A percentile compares a stretch with the other conserved stretches of the same genome.
phyloP scores from a whole-genome alignment of 2,797 vertebrate species.

The Poeciliopsis turneri region DNA sequence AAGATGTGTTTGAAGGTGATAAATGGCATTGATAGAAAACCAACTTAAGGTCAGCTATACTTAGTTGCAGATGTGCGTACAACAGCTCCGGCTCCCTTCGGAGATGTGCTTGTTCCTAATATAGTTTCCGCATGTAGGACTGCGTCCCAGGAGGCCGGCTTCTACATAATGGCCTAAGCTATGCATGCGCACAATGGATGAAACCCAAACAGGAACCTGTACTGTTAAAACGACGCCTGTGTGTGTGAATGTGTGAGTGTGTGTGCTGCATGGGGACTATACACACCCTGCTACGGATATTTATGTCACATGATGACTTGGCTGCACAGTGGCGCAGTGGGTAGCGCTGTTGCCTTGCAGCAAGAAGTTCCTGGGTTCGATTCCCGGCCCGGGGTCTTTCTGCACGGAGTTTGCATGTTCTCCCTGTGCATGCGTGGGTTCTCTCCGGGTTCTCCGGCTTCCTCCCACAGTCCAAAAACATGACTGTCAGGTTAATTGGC shows the following conservation, averaged over 20 bases:
- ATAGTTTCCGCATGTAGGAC: neutral
- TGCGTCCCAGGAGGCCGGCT: neutral
- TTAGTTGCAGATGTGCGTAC: neutral
- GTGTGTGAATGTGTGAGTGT: too few relatives aligned
- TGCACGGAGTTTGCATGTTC: too few relatives aligned
- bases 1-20: slow-evolving; percentile 5
- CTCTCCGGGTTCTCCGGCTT: too few relatives aligned
- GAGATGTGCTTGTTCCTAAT: neutral
- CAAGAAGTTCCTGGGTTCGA: too few relatives aligned
- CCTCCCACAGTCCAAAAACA: too few relatives aligned
- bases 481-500: too few relatives aligned
- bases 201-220: neutral
- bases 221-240: neutral
- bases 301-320: neutral
- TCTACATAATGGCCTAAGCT: neutral
- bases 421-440: too few relatives aligned
- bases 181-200: neutral
- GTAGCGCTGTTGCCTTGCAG: too few relatives aligned
- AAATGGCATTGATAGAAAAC: neutral
- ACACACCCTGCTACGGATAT: neutral
- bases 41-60: neutral
- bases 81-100: neutral
- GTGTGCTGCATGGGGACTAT: too few relatives aligned
- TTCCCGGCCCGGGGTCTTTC: too few relatives aligned
- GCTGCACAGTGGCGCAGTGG: too few relatives aligned